Evolutionary conservation across 2,888 invertebrate species (phyloP).

Genomic region (Stenurella melanura): DNA sequence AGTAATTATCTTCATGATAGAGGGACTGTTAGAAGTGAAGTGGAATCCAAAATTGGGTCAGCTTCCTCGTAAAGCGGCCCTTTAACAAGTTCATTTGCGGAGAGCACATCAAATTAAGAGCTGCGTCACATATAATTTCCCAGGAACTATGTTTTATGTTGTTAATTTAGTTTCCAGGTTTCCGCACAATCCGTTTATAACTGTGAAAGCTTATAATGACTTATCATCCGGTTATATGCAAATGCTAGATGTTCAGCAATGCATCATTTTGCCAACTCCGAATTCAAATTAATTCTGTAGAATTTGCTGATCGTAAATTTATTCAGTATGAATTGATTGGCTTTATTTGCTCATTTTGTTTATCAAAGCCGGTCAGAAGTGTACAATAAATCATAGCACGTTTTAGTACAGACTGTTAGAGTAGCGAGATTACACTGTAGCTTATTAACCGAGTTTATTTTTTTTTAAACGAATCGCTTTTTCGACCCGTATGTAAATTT

Average conservation of each 20-base stretch:
- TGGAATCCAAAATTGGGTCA: conserved; percentile 1
- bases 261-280: conserved; percentile 30
- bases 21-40: not conserved
- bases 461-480: too few species aligned
- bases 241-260: conserved; percentile 24
- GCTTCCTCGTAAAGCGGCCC: not conserved
- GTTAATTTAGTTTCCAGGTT: conserved; percentile 29
- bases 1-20: not conserved
- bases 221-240: conserved; percentile 33
- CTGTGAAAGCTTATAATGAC: conserved; percentile 28
- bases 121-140: conserved; percentile 29
- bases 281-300: conserved; percentile 32
- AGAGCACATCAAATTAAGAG: conserved; percentile 24
- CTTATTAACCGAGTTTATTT: too few species aligned
- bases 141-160: conserved; percentile 21
- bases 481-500: too few species aligned
- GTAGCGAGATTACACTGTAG: not conserved
- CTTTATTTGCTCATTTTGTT: conserved; percentile 29
- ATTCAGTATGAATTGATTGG: conserved; percentile 27
- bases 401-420: not conserved
- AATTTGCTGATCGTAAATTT: conserved; percentile 36
- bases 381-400: conserved; percentile 17
- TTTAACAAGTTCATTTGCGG: conserved; percentile 10
- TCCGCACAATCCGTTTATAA: conserved; percentile 24
- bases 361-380: conserved; percentile 17